Conservation (phyloP, 2,888 invertebrate genomes). For the Schizaphis graminum region DNA sequence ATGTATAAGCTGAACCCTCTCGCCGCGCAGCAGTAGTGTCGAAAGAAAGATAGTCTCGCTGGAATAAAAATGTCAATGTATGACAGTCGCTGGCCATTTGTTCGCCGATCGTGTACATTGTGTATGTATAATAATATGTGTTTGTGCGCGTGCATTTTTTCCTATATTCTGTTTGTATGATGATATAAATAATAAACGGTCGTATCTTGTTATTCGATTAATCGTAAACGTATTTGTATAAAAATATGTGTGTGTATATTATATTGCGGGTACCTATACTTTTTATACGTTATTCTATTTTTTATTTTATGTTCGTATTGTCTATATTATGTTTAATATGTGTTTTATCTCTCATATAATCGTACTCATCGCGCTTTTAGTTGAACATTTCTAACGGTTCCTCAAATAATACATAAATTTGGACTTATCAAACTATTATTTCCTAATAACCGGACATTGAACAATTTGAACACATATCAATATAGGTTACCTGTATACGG, state of each 20-base stretch:
- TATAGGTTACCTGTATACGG: background rate
- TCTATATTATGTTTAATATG: background rate
- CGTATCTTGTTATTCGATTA: slow-evolving; percentile 8
- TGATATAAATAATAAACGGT: background rate
- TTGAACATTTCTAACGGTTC: background rate
- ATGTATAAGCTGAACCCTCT: background rate
- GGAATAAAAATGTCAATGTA: slow-evolving; percentile 58
- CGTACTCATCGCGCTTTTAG: background rate
- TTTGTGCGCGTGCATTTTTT: background rate
- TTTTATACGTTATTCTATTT: background rate
- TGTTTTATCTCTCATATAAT: background rate
- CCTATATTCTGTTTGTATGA: background rate
- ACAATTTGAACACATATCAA: background rate
- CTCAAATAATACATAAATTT: background rate
- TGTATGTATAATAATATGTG: background rate
- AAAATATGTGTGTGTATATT: background rate
- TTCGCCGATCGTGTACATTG: slow-evolving; percentile 41
- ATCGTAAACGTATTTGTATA: slow-evolving; percentile 17
- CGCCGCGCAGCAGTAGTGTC: slow-evolving; percentile 11
- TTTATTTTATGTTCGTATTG: background rate
- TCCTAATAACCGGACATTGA: background rate
- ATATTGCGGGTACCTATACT: background rate
- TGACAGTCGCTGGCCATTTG: slow-evolving; percentile 49
- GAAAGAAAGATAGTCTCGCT: slow-evolving; percentile 32
- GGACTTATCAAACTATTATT: background rate